Evolutionary conservation across 2,888 invertebrate species (phyloP).

Genomic region (Sceliomorpha sp.): DNA sequence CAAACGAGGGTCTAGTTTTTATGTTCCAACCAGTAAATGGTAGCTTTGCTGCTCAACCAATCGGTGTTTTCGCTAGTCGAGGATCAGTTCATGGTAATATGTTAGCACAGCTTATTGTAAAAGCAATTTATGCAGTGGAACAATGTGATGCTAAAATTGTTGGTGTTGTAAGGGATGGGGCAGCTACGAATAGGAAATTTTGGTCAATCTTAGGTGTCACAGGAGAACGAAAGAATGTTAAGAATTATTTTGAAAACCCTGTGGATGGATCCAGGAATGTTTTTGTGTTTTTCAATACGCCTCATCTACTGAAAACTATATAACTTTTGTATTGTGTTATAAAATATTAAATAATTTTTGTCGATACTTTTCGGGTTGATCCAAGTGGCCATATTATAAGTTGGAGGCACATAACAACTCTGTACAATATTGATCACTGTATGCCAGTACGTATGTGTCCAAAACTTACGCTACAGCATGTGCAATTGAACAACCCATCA

Average conservation of each 20-base stretch:
- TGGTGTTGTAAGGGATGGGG: constrained; percentile 51
- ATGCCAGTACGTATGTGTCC: background rate
- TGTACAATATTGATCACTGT: background rate
- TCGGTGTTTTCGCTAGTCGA: constrained; percentile 1
- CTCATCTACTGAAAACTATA: background rate
- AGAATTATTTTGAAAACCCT: constrained; percentile 42
- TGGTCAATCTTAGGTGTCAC: constrained; percentile 48
- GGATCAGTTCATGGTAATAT: constrained; percentile 10
- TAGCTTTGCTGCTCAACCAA: constrained; percentile 15
- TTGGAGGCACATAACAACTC: background rate
- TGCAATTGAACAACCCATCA: background rate
- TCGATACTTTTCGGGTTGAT: background rate
- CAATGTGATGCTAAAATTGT: constrained; percentile 45
- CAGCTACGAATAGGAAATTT: constrained; percentile 42
- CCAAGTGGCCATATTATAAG: background rate
- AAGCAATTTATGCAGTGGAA: constrained; percentile 45
- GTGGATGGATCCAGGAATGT: constrained; percentile 34
- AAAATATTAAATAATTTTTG: background rate
- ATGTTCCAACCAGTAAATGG: too few species aligned
- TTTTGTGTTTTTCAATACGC: constrained; percentile 7
- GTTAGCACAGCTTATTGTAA: constrained; percentile 34
- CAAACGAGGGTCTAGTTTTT: too few species aligned
- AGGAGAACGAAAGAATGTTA: constrained; percentile 19
- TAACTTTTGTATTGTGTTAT: background rate
- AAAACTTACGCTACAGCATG: background rate